Evolutionary conservation across 2,797 vertebrate genomes (phyloP).

Genomic region (Sebastolobus altivelis): DNA sequence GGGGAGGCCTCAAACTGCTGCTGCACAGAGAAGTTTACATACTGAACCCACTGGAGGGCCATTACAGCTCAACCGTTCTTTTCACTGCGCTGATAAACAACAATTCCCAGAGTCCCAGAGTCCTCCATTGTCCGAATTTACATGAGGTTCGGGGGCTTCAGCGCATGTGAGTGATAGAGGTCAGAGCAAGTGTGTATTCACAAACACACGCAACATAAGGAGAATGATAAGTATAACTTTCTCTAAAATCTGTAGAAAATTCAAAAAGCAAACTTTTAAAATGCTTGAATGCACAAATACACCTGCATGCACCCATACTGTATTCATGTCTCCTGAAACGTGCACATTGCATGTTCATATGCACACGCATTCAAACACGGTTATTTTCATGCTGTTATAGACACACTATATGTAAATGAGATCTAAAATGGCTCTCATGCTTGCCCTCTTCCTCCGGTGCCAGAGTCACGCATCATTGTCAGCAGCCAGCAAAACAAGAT

Average conservation of each 20-base stretch:
- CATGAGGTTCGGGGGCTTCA: slow-evolving; percentile 72
- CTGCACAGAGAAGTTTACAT: slow-evolving; percentile 71
- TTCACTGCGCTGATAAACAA: slow-evolving; percentile 79
- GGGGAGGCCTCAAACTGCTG: slow-evolving; percentile 69
- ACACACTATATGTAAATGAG: slow-evolving; percentile 83
- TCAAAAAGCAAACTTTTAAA: slow-evolving; percentile 43
- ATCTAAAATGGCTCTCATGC: slow-evolving; percentile 84
- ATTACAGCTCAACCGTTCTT: slow-evolving; percentile 77
- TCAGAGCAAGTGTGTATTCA: slow-evolving; percentile 61
- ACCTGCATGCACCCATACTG: slow-evolving; percentile 36
- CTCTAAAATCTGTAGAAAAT: slow-evolving; percentile 32
- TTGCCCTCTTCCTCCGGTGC: slow-evolving; percentile 83
- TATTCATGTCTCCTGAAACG: slow-evolving; percentile 11
- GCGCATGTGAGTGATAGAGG: slow-evolving; percentile 66
- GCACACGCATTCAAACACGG: slow-evolving; percentile 25
- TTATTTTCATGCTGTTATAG: slow-evolving; percentile 60
- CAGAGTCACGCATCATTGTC: slow-evolving; percentile 88
- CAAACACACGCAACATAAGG: slow-evolving; percentile 39
- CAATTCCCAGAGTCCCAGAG: slow-evolving; percentile 79
- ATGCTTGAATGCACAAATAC: slow-evolving; percentile 22
- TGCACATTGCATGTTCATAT: neutral
- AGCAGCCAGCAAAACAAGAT: slow-evolving; percentile 89
- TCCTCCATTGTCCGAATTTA: slow-evolving; percentile 78
- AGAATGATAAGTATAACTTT: slow-evolving; percentile 53
- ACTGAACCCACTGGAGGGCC: slow-evolving; percentile 77